Base-by-base conservation (phyloP, 1,140 invertebrate species). In the Lordiphosa clarofinis region DNA sequence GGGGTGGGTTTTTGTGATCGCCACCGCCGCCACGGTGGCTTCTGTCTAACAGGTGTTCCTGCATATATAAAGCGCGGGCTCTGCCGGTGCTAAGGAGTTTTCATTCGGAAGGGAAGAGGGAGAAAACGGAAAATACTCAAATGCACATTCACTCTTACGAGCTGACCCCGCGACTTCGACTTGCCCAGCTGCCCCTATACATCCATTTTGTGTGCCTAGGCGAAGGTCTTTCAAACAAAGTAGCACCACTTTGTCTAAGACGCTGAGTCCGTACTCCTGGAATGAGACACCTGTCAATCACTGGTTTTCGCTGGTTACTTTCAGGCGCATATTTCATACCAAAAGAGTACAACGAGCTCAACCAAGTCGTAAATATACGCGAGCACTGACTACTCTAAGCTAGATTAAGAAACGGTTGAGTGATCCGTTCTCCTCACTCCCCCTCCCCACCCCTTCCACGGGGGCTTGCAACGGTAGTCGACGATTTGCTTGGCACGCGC, bases 401-500 rank as follows among this genome's bases (percentile, higher is more conserved):
- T 38, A 42, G 35, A 67, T 63, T 61, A 11, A 35, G 50, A 54
- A 35, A 75, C 56, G 73, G 67, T 75, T 71, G 67, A 72, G 62
- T 75, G 62, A 59, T 75, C 56, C 59, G 33, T 50, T 40, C 11
- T 12, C 21, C 43, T 58, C 31, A 15, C 36, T n/a, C 40, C 33
- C 33, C 28, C 35, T 33, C 37, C 9, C 13, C 10, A 31, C 8
- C 24, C 36, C 15, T 12, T 43, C 21, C 36, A 49, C 43, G 44
- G 47, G 57, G 59, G 56, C 46, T 61, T 60, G 28, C 39, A 75
- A 75, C 66, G 71, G 66, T 71, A 63, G 62, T 63, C 46, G 44
- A 36, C 48, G 49, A 63, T 70, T 72, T 61, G 57, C 39, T 63
- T 63, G 73, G 73, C 73, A 76, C 73, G 73, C 73, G 73, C 67